A percentile compares a stretch with the other conserved stretches of the same genome.
Conservation (phyloP, 1,140 invertebrate genomes). For the Drosophila arizonae region DNA sequence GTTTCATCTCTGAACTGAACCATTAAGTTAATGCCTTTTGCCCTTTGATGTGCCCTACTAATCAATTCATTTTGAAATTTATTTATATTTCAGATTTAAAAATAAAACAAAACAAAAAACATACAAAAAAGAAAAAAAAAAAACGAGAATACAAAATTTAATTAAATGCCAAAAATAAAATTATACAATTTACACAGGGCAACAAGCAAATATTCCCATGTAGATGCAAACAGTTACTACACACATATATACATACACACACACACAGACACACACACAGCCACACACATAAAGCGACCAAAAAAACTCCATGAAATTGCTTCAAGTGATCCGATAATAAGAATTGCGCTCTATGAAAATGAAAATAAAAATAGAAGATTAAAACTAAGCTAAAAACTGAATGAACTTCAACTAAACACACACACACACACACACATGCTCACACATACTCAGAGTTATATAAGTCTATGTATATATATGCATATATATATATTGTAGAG, state of each 20-base stretch:
- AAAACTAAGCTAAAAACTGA: constrained; percentile 59
- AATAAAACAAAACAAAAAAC: constrained; percentile 39
- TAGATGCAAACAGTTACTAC: constrained; percentile 20
- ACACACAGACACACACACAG: constrained; percentile 19
- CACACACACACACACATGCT: constrained; percentile 17
- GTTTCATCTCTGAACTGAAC: constrained; percentile 46
- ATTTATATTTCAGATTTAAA: constrained; percentile 62
- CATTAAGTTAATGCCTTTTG: constrained; percentile 34
- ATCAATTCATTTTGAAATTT: constrained; percentile 40
- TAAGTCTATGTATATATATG: constrained; percentile 67
- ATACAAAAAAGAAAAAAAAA: constrained; percentile 17
- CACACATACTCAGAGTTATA: constrained; percentile 41
- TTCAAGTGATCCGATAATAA: constrained; percentile 80
- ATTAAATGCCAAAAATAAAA: constrained; percentile 4
- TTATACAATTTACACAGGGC: constrained; percentile 23
- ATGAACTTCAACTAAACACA: constrained; percentile 34
- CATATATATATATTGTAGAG: constrained; percentile 67
- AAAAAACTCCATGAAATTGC: constrained; percentile 70
- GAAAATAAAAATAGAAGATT: background rate
- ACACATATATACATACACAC: constrained; percentile 25
- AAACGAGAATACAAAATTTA: background rate
- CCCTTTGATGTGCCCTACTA: constrained; percentile 46
- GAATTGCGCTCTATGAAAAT: constrained; percentile 56
- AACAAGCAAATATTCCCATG: constrained; percentile 3
- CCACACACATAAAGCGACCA: constrained; percentile 44